Evolutionary conservation across 37 sponge, comb jelly and placozoan genomes (phyloP).

Genomic region (Oscarella lobularis): DNA sequence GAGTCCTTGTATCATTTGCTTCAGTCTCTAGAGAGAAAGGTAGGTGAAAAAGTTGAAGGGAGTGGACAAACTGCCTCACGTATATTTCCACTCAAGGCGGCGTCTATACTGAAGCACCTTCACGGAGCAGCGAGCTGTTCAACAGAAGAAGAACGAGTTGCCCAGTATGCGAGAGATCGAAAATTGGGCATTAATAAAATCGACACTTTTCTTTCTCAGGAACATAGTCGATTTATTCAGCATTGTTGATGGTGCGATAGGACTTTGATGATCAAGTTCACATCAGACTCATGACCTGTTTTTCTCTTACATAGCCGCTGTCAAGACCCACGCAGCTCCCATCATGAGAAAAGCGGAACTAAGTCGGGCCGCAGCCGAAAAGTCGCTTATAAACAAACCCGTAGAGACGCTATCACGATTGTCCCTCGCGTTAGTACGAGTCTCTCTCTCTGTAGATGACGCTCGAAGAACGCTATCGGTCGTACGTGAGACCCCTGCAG

Average conservation of each 20-base stretch:
- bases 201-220: too few relatives aligned
- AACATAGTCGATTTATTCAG: too few relatives aligned
- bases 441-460: not conserved
- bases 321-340: too few relatives aligned
- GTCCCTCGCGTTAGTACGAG: not conserved
- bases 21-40: not conserved
- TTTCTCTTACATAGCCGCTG: too few relatives aligned
- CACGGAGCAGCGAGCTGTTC: not conserved
- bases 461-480: not conserved
- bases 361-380: too few relatives aligned
- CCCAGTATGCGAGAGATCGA: not conserved
- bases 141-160: not conserved
- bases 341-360: too few relatives aligned
- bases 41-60: not conserved
- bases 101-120: not conserved
- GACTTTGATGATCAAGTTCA: too few relatives aligned
- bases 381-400: too few relatives aligned
- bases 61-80: not conserved
- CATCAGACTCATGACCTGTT: too few relatives aligned
- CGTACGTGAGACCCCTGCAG: not conserved
- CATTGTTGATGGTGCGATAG: too few relatives aligned
- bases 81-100: not conserved
- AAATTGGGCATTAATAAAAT: too few relatives aligned
- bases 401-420: too few relatives aligned
- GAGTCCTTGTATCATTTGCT: not conserved